These are phyloP conservation scores for Camelus dromedarius DNA, from an alignment of 2,113 vertebrate species.

Conservation along the genomic window DNA sequence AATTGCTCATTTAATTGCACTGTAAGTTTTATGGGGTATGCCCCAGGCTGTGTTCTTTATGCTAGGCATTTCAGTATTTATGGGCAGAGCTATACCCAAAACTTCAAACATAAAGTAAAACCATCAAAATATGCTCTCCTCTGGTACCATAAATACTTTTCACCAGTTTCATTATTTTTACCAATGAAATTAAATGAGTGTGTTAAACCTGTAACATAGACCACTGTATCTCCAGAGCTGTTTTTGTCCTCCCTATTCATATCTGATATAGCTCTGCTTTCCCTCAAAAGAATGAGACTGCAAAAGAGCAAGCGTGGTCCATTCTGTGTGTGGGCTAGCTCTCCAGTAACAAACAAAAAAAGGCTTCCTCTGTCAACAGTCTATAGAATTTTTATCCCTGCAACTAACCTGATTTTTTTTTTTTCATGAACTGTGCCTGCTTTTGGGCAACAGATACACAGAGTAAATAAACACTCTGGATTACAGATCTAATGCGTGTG, in stretches of 20 bases:
- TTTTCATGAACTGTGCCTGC: not conserved
- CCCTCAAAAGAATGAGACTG: not conserved
- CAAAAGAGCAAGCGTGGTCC: not conserved
- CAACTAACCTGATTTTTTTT: conserved; percentile 2
- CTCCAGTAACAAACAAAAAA: not conserved
- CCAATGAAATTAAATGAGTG: conserved; percentile 78
- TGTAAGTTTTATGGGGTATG: conserved; percentile 90
- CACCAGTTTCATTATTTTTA: conserved; percentile 81
- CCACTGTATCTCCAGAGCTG: conserved; percentile 29
- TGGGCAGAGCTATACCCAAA: conserved; percentile 80
- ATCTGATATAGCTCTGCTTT: not conserved
- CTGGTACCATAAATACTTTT: conserved; percentile 81
- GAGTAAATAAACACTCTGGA: not conserved
- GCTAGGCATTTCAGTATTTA: conserved; percentile 88
- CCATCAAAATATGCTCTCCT: conserved; percentile 83
- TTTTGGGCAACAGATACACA: not conserved
- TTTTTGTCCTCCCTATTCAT: conserved; percentile 65
- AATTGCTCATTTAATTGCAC: conserved; percentile 92
- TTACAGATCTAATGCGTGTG: not conserved
- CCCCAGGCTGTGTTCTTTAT: conserved; percentile 89
- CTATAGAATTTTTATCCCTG: not conserved
- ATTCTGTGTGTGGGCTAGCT: not conserved
- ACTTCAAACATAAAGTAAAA: conserved; percentile 85
- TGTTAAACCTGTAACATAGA: conserved; percentile 70
- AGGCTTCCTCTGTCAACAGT: not conserved